phyloP scores from a whole-genome alignment of 2,888 invertebrate species.

The Standfussiana lucernea region DNA sequence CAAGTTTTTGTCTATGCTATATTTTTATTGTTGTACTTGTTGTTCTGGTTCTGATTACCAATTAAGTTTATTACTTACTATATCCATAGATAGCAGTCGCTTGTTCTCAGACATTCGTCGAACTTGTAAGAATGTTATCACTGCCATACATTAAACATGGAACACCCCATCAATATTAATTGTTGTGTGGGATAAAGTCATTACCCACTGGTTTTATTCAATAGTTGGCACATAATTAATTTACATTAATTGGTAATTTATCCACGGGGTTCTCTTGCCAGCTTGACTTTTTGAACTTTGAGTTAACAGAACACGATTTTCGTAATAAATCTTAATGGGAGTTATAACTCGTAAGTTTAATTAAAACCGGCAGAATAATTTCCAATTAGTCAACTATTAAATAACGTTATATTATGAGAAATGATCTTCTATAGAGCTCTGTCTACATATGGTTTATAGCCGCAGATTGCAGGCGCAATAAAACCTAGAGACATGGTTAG shows the following conservation, averaged over 20 bases:
- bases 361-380: conserved; percentile 43
- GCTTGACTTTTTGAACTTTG: conserved; percentile 17
- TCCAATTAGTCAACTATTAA: conserved; percentile 55
- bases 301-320: conserved; percentile 13
- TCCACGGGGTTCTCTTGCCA: conserved; percentile 8
- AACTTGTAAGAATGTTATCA: conserved; percentile 25
- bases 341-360: conserved; percentile 41
- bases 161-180: conserved; percentile 38
- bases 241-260: conserved; percentile 30
- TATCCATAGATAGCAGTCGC: conserved; percentile 8
- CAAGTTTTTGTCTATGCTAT: conserved; percentile 36
- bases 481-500: conserved; percentile 10
- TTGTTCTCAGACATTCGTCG: conserved; percentile 25
- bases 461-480: conserved; percentile 28
- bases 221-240: conserved; percentile 29
- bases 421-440: conserved; percentile 10
- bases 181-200: conserved; percentile 29
- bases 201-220: conserved; percentile 25
- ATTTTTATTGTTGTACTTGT: conserved; percentile 16
- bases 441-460: conserved; percentile 28
- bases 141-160: background rate
- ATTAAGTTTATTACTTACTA: conserved; percentile 16
- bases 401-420: conserved; percentile 26
- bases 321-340: conserved; percentile 28
- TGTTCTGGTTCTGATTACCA: conserved; percentile 33